A percentile compares a stretch with the other conserved stretches of the same genome.
Evolutionary conservation across 2,797 vertebrate species (phyloP).

Genomic region (Tokudaia muenninki): DNA sequence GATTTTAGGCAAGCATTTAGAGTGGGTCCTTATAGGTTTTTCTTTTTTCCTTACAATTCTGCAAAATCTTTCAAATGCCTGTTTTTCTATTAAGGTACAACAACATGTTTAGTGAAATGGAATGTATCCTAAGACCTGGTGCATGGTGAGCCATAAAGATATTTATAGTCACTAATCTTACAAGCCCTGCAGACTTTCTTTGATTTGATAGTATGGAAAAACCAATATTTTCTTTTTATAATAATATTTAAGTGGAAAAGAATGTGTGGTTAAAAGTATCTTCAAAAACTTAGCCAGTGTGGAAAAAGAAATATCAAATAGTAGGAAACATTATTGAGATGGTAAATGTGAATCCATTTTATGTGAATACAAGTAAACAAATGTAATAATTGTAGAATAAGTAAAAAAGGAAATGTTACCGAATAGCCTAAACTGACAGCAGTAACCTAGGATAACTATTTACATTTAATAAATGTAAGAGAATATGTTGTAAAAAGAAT

Average conservation of each 20-base stretch:
- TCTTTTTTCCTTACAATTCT: conserved; percentile 31
- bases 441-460: neutral
- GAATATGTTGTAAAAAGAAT: neutral
- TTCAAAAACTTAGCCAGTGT: neutral
- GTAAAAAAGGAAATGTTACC: neutral
- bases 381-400: neutral
- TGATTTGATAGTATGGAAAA: neutral
- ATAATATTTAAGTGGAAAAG: neutral
- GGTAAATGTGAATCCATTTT: conserved; percentile 29
- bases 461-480: conserved; percentile 20
- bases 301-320: neutral
- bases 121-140: neutral
- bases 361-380: neutral
- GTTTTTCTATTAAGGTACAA: neutral
- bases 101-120: neutral
- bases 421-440: neutral
- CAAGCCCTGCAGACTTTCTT: neutral
- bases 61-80: neutral
- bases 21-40: neutral
- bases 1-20: neutral
- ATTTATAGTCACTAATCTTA: neutral
- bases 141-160: neutral
- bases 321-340: neutral
- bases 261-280: neutral
- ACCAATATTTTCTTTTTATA: neutral